These are phyloP conservation scores for Anolis sagrei DNA, from an alignment of 2,113 vertebrate species.

Conservation along the genomic window DNA sequence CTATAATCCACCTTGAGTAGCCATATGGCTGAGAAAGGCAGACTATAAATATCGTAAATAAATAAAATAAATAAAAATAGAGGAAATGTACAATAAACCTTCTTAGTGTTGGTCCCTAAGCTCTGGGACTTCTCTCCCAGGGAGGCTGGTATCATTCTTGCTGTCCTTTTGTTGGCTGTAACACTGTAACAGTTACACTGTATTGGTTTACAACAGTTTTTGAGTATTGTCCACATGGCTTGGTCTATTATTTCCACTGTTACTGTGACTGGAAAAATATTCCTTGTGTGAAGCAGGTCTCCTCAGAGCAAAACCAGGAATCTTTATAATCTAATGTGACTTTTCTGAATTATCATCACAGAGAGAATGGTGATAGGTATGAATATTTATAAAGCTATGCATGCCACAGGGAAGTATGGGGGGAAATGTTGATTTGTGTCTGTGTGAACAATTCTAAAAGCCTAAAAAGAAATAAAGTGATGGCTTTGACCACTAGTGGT, in stretches of 20 bases:
- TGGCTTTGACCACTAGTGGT: not conserved
- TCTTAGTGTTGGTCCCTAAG: too few species aligned
- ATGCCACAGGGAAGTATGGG: not conserved
- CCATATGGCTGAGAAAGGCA: too few species aligned
- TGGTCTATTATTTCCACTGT: not conserved
- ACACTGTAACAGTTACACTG: not conserved
- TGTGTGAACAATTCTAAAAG: not conserved
- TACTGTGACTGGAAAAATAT: not conserved
- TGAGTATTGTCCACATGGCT: not conserved
- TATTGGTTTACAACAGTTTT: not conserved
- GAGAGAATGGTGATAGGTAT: not conserved
- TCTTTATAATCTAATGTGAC: not conserved
- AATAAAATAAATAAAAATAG: too few species aligned
- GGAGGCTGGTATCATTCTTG: too few species aligned
- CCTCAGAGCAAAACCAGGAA: not conserved
- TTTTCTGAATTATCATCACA: not conserved
- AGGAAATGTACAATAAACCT: too few species aligned
- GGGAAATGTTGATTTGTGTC: not conserved
- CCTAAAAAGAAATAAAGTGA: not conserved
- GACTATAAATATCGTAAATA: too few species aligned
- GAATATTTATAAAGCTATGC: slow-evolving; percentile 12
- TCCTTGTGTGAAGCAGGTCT: not conserved
- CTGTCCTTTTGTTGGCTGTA: not conserved
- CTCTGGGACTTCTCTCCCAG: too few species aligned
- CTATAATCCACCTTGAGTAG: too few species aligned